These are phyloP conservation scores for Phaethon lepturus DNA, from an alignment of 2,113 vertebrate genomes.

Conservation along the genomic window DNA sequence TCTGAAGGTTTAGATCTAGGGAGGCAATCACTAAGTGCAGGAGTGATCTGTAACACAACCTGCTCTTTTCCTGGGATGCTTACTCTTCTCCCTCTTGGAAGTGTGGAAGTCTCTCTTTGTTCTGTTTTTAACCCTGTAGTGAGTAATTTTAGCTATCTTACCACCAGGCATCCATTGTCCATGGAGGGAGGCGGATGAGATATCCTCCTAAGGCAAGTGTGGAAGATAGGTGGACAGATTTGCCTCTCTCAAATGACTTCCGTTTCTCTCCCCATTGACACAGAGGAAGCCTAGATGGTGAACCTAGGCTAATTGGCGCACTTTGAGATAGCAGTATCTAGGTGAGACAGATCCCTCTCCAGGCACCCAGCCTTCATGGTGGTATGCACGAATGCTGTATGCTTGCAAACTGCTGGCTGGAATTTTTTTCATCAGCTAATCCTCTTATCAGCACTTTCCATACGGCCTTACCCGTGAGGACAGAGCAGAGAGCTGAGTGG, in stretches of 20 bases:
- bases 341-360: neutral
- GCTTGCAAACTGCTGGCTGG: neutral
- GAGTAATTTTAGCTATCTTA: constrained; percentile 23
- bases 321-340: neutral
- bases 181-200: neutral
- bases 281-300: neutral
- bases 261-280: neutral
- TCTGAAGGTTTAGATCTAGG: neutral
- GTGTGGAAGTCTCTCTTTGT: neutral
- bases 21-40: neutral
- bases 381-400: neutral
- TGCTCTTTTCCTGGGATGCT: neutral
- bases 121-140: neutral
- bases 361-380: neutral
- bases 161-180: neutral
- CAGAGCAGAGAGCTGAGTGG: neutral
- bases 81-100: neutral
- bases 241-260: neutral
- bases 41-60: neutral
- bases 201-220: neutral
- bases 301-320: neutral
- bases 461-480: neutral
- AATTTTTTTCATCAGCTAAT: neutral
- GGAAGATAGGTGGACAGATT: neutral
- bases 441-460: constrained; percentile 3